phyloP scores from a whole-genome alignment of 2,888 invertebrate species.

The Eilema sororculum region DNA sequence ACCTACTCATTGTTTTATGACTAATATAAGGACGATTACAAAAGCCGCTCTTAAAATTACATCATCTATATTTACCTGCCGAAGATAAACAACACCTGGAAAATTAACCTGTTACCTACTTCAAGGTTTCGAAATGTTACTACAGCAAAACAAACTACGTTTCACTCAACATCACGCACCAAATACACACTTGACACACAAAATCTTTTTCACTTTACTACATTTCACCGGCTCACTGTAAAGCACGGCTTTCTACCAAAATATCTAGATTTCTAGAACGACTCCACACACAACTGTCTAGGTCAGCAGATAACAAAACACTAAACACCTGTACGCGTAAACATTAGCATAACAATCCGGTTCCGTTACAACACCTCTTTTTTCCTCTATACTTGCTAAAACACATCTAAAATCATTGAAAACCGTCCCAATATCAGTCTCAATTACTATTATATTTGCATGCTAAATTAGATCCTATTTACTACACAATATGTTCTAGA shows the following conservation, averaged over 20 bases:
- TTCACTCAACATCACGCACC: neutral
- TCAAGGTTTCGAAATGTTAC: neutral
- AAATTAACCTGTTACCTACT: neutral
- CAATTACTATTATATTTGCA: conserved; percentile 20
- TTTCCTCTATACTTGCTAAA: conserved; percentile 32
- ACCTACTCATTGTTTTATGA: neutral
- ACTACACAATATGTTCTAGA: neutral
- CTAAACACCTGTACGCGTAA: conserved; percentile 36
- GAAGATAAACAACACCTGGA: conserved; percentile 1
- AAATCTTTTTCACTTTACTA: conserved; percentile 7
- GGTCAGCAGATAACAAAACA: conserved; percentile 31
- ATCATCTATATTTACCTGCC: conserved; percentile 10
- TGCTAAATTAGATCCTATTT: conserved; percentile 22
- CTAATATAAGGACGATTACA: neutral
- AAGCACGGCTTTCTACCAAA: conserved; percentile 18
- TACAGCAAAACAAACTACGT: neutral
- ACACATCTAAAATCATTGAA: conserved; percentile 24
- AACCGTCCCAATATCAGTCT: conserved; percentile 25
- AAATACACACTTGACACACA: conserved; percentile 7
- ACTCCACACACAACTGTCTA: conserved; percentile 22
- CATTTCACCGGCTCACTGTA: conserved; percentile 21
- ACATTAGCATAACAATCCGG: conserved; percentile 35
- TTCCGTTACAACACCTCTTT: conserved; percentile 26
- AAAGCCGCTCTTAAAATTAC: conserved; percentile 6
- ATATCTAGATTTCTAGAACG: conserved; percentile 23